These are phyloP conservation scores for Tringa solitaria DNA, from an alignment of 2,113 vertebrate species.

Conservation along the genomic window DNA sequence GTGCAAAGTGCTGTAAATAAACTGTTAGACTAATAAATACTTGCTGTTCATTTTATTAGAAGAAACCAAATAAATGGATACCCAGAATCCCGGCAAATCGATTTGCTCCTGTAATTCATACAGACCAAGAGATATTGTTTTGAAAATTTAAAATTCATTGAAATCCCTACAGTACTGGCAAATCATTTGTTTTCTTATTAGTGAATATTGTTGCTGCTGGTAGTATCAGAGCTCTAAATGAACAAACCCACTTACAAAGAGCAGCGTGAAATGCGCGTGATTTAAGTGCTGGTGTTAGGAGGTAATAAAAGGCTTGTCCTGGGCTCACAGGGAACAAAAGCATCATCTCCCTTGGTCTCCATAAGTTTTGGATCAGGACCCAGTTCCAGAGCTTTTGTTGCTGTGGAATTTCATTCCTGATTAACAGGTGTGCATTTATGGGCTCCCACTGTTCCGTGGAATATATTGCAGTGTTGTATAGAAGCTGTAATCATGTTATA, in stretches of 20 bases:
- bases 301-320: not conserved
- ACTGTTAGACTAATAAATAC: not conserved
- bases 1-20: not conserved
- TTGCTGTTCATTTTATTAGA: not conserved
- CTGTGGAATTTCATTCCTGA: not conserved
- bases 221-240: not conserved
- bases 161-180: not conserved
- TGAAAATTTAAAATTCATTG: not conserved
- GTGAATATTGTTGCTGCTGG: not conserved
- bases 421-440: not conserved
- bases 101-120: not conserved
- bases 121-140: fast-evolving
- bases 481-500: not conserved
- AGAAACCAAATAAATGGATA: not conserved
- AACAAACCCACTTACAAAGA: not conserved
- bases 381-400: fast-evolving
- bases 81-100: not conserved
- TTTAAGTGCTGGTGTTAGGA: not conserved
- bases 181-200: not conserved
- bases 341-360: fast-evolving
- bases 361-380: not conserved
- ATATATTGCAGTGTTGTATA: not conserved
- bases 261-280: not conserved
- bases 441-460: not conserved
- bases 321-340: not conserved